Percentiles rank a stretch among this genome's conserved stretches.
phyloP scores from a whole-genome alignment of 2,797 vertebrate species.

The Pipistrellus kuhlii region DNA sequence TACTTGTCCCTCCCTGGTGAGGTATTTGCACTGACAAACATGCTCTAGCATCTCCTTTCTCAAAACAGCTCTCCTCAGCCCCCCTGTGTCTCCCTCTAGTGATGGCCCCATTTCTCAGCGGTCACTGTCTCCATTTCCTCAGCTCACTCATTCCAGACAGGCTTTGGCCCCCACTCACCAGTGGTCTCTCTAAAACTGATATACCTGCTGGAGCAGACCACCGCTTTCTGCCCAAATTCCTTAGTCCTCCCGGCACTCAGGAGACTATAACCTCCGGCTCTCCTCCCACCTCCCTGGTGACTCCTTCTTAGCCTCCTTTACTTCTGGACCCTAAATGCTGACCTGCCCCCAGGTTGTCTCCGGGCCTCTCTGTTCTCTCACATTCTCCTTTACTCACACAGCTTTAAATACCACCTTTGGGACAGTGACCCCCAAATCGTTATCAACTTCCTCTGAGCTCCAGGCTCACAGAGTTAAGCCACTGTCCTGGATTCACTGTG shows the following conservation, averaged over 20 bases:
- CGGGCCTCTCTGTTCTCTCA: background rate
- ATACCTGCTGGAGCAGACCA: background rate
- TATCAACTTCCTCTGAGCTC: background rate
- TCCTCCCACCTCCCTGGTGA: background rate
- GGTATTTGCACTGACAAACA: background rate
- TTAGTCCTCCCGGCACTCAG: background rate
- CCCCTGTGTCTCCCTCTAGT: background rate
- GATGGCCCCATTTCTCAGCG: background rate
- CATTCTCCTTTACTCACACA: background rate
- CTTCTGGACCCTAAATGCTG: background rate
- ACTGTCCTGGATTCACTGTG: background rate
- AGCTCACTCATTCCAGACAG: background rate
- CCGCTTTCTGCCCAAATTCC: background rate
- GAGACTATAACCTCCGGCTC: background rate
- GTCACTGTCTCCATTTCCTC: background rate
- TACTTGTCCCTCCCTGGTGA: background rate
- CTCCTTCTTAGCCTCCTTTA: background rate
- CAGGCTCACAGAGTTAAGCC: background rate
- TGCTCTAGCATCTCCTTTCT: background rate
- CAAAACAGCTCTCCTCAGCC: background rate
- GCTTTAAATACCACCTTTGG: background rate
- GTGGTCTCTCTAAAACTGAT: background rate
- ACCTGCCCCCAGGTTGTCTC: background rate
- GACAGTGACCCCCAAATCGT: background rate
- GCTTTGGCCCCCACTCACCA: background rate